These are phyloP conservation scores for Chrysina gloriosa DNA, from an alignment of 2,888 invertebrate genomes.

Conservation along the genomic window DNA sequence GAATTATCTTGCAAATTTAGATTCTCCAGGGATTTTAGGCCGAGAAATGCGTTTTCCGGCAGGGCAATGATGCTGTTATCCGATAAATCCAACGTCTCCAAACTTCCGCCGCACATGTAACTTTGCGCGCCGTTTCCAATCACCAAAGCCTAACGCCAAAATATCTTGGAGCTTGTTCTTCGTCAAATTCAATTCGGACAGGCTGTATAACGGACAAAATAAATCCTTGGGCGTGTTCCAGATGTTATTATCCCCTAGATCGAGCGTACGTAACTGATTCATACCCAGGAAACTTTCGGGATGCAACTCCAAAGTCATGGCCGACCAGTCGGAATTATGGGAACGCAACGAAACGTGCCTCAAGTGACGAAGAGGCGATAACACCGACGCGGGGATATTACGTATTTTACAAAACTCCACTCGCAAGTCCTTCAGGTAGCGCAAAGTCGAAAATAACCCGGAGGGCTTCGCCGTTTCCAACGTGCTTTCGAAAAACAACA, in stretches of 20 bases:
- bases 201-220: conserved; percentile 78
- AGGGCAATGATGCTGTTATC: conserved; percentile 78
- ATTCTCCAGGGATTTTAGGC: conserved; percentile 75
- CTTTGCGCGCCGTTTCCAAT: conserved; percentile 73
- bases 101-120: conserved; percentile 75
- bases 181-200: conserved; percentile 78
- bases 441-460: conserved; percentile 72
- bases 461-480: conserved; percentile 67
- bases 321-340: conserved; percentile 83
- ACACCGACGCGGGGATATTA: conserved; percentile 77
- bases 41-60: conserved; percentile 78
- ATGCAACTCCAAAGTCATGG: conserved; percentile 81
- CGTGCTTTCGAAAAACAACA: conserved; percentile 79
- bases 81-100: conserved; percentile 80
- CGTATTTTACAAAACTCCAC: conserved; percentile 84
- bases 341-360: conserved; percentile 76
- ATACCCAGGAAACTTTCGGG: conserved; percentile 78
- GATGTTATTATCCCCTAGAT: conserved; percentile 81
- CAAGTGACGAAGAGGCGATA: conserved; percentile 76
- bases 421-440: conserved; percentile 74
- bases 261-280: conserved; percentile 74
- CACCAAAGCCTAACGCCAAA: conserved; percentile 76
- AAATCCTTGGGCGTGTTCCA: conserved; percentile 79
- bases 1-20: conserved; percentile 82
- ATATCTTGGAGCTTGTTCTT: conserved; percentile 83